Conservation (phyloP, 2,888 invertebrate species). For the Clanis bilineata region DNA sequence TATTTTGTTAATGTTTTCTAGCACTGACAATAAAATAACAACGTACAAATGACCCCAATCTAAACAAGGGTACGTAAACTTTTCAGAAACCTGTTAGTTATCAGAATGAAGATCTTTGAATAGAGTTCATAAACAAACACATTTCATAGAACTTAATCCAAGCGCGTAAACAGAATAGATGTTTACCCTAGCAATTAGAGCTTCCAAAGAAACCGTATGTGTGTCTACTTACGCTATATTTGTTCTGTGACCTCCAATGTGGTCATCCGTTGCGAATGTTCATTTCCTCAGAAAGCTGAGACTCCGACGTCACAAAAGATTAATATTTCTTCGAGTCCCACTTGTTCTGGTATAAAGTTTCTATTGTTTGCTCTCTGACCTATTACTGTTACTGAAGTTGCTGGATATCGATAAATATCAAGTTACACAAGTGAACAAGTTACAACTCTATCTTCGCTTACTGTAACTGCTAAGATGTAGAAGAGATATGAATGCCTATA, state of each 20-base stretch:
- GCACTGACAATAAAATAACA: background rate
- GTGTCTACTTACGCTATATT: conserved; percentile 32
- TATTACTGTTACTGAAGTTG: conserved; percentile 1
- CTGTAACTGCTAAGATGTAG: background rate
- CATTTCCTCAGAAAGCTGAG: conserved; percentile 2
- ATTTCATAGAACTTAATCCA: conserved; percentile 31
- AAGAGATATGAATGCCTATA: background rate
- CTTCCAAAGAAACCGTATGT: conserved; percentile 28
- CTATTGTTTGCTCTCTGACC: background rate
- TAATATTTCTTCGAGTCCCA: background rate
- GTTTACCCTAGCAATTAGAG: conserved; percentile 42
- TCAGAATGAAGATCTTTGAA: conserved; percentile 23
- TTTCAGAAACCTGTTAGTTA: background rate
- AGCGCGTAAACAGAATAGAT: conserved; percentile 29
- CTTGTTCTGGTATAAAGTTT: background rate
- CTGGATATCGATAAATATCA: background rate
- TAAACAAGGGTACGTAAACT: background rate
- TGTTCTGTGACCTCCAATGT: conserved; percentile 16
- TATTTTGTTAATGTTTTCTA: too few species aligned
- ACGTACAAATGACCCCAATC: background rate
- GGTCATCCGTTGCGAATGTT: background rate
- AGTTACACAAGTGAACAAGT: background rate
- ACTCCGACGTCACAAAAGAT: background rate
- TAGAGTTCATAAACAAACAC: conserved; percentile 30
- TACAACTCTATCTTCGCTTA: background rate